These are phyloP conservation scores for Thymelicus sylvestris DNA, from an alignment of 2,888 invertebrate species.

Conservation along the genomic window DNA sequence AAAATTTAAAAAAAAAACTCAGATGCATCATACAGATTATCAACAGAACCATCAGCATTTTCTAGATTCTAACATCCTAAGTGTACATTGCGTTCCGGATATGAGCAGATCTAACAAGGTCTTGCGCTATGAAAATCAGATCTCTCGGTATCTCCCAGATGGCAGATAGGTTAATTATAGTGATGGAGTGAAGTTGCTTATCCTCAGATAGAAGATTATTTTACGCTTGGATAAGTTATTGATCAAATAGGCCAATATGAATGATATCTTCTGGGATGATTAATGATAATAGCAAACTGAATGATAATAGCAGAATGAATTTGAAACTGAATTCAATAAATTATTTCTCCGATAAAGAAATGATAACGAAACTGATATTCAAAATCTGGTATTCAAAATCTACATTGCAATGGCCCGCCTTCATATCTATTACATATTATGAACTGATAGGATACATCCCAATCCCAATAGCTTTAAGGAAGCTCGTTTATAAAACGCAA, in stretches of 20 bases:
- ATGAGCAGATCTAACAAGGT: conserved; percentile 27
- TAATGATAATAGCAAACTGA: neutral
- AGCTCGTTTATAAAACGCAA: too few species aligned
- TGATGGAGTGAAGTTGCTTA: conserved; percentile 17
- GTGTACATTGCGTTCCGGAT: conserved; percentile 23
- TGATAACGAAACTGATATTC: neutral
- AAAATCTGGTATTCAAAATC: neutral
- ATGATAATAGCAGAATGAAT: neutral
- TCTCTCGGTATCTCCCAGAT: conserved; percentile 16
- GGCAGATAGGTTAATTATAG: conserved; percentile 30
- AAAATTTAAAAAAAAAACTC: neutral
- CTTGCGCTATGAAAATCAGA: conserved; percentile 18
- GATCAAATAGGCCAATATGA: conserved; percentile 8
- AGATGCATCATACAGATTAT: neutral
- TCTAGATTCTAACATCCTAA: conserved; percentile 24
- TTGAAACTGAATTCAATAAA: conserved; percentile 1
- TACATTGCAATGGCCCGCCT: neutral
- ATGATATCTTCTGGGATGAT: neutral
- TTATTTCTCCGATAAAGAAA: neutral
- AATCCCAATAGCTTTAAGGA: too few species aligned
- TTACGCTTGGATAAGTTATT: conserved; percentile 11
- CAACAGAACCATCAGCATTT: conserved; percentile 13
- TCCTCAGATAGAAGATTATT: conserved; percentile 3
- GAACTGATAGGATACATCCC: too few species aligned
- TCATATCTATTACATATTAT: too few species aligned